Evolutionary conservation across 2,888 invertebrate species (phyloP).

Genomic region (Amiota minor): DNA sequence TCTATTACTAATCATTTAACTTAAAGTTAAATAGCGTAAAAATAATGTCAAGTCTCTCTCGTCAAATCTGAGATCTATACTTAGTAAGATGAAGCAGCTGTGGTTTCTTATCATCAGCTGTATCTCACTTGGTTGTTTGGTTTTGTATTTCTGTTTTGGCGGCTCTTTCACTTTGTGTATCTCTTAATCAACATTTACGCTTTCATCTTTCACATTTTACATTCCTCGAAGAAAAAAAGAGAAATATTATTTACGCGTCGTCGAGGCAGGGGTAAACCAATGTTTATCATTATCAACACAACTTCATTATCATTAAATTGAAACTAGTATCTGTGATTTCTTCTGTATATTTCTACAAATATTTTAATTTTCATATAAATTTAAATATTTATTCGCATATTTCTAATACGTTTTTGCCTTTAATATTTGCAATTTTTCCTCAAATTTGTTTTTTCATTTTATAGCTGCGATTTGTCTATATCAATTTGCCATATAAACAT

Average conservation of each 20-base stretch:
- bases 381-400: slow-evolving; percentile 52
- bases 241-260: neutral
- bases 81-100: neutral
- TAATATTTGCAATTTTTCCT: slow-evolving; percentile 32
- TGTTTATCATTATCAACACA: neutral
- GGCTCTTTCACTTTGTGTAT: slow-evolving; percentile 40
- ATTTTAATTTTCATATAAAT: slow-evolving; percentile 61
- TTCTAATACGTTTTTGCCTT: neutral
- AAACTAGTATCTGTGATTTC: neutral
- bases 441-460: slow-evolving; percentile 41
- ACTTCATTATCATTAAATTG: neutral
- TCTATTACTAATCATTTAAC: neutral
- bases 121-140: neutral
- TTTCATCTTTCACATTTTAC: slow-evolving; percentile 64
- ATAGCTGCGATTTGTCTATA: slow-evolving; percentile 53
- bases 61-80: too few relatives aligned
- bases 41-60: neutral
- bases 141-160: slow-evolving; percentile 1
- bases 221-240: slow-evolving; percentile 12
- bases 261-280: neutral
- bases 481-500: slow-evolving; percentile 55
- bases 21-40: neutral
- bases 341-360: slow-evolving; percentile 34
- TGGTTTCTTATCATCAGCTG: neutral
- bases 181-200: slow-evolving; percentile 66